A percentile compares a stretch with the other conserved stretches of the same genome.
phyloP scores from a whole-genome alignment of 1,140 invertebrate species.

The Pararge aegeria region DNA sequence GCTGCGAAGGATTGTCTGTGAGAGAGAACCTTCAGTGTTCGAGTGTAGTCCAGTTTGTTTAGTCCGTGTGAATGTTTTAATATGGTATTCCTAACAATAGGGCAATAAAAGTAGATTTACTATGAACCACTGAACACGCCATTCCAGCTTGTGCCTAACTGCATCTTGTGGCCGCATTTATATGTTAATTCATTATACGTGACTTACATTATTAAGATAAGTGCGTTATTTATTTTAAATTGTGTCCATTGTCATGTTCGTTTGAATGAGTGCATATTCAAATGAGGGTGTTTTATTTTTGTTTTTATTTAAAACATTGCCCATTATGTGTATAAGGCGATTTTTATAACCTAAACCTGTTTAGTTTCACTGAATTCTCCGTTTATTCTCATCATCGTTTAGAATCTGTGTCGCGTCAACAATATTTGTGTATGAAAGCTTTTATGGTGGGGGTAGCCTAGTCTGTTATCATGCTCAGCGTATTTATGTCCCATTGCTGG shows the following conservation, averaged over 20 bases:
- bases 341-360: too few species aligned
- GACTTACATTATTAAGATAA: constrained; percentile 13
- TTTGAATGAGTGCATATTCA: neutral
- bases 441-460: too few species aligned
- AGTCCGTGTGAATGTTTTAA: neutral
- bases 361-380: too few species aligned
- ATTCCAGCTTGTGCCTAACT: constrained; percentile 24
- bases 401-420: too few species aligned
- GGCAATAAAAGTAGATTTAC: constrained; percentile 37
- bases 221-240: constrained; percentile 7
- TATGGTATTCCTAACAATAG: constrained; percentile 18
- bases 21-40: too few species aligned
- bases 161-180: constrained; percentile 31
- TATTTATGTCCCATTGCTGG: too few species aligned
- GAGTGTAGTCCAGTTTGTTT: too few species aligned
- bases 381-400: too few species aligned
- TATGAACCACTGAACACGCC: constrained; percentile 32
- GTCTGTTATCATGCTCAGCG: too few species aligned
- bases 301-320: neutral
- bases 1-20: too few species aligned
- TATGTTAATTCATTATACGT: constrained; percentile 33
- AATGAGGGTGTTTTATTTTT: neutral
- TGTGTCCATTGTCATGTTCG: constrained; percentile 1
- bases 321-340: constrained; percentile 3
- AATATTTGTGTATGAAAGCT: too few species aligned